Base-by-base conservation (phyloP, 2,113 vertebrate genomes). In the Orthonyx spaldingii region DNA sequence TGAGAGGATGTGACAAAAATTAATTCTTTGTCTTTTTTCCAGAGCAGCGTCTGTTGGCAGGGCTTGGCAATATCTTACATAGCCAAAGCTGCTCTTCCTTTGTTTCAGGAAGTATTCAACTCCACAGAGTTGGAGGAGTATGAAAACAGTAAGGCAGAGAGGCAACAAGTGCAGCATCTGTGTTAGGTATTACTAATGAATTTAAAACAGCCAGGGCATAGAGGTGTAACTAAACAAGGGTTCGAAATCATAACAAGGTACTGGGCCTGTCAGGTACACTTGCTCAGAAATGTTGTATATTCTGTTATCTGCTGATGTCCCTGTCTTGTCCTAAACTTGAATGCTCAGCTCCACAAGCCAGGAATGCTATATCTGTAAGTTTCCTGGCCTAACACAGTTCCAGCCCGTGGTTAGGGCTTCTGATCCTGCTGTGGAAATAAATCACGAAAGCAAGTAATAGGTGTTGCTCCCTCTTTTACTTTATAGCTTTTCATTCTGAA, bases 291-390 rank as follows among this genome's bases (percentile, higher is more conserved):
- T 22, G 11, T 35, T 56, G 16, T 21, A 2, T 39, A 3, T 64
- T 86, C 39, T 65, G 16, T 60, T 39, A 32, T 21, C 72, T 78
- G 27, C 50, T 70, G 37, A 10, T 61, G 53, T 15, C 11, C 11
- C 65, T 71, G 18, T 18, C 53, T 47, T 83, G n/a, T 68, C 37
- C 35, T 37, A 28, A 80, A 23, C 10, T 17, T 69, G 30, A 49
- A 42, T 3, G 33, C 16, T 14, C 0, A 3, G 20, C 47, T 71
- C 37, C 9, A 2, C 0, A 7, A 76, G 37, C 10, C n/a, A 22
- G 71, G 47, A 77, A 30, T 13, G 59, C 33, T 27, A 0, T 8
- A 16, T 13, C 47, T 76, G 14, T 53, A 9, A 10, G 3, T 10
- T 39, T 10, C 41, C 53, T 52, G 57, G 21, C 11, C 2, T 21